Conservation (phyloP, 1,140 invertebrate species). For the Zaprionus tsacasi region DNA sequence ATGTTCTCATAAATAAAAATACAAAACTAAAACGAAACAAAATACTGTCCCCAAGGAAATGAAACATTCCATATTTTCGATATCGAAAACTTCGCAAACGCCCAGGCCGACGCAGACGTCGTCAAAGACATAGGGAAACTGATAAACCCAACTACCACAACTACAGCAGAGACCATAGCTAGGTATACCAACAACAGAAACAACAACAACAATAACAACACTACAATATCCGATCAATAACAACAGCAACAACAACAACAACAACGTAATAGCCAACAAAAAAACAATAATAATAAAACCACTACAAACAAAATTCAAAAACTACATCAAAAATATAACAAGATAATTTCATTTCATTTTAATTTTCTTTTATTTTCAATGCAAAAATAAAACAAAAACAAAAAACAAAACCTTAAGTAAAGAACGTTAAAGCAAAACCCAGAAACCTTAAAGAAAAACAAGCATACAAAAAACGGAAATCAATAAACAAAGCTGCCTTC, state of each 20-base stretch:
- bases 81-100: conserved; percentile 20
- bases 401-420: conserved; percentile 27
- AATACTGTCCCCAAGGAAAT: not conserved
- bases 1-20: conserved; percentile 14
- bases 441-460: conserved; percentile 64
- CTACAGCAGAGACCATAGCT: conserved; percentile 57
- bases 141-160: conserved; percentile 64
- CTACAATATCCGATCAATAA: conserved; percentile 71
- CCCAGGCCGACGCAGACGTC: conserved; percentile 35
- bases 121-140: conserved; percentile 41
- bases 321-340: conserved; percentile 34
- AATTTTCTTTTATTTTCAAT: conserved; percentile 30
- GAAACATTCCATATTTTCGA: conserved; percentile 57
- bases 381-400: conserved; percentile 33
- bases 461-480: conserved; percentile 81
- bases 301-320: conserved; percentile 72
- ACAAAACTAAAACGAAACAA: not conserved
- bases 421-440: conserved; percentile 41
- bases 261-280: conserved; percentile 54
- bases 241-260: conserved; percentile 59
- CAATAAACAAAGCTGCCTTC: conserved; percentile 84
- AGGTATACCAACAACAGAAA: conserved; percentile 49
- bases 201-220: conserved; percentile 58
- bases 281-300: conserved; percentile 58
- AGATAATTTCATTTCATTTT: conserved; percentile 36